Percentiles rank a stretch among this genome's conserved stretches.
Evolutionary conservation across 1,140 invertebrate genomes (phyloP).

Genomic region (Venustaconcha ellipsiformis): DNA sequence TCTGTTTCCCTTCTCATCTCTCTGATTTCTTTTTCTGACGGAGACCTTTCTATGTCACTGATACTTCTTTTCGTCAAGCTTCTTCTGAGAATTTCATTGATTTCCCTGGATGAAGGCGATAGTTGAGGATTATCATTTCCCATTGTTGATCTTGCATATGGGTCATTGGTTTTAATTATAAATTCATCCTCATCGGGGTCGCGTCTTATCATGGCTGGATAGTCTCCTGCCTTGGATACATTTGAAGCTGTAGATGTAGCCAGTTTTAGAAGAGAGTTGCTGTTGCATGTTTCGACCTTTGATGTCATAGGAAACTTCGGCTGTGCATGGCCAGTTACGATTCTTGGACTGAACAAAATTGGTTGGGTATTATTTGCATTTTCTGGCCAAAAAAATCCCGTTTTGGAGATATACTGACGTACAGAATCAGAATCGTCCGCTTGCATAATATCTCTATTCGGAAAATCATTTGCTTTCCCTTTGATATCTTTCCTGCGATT

Average conservation of each 20-base stretch:
- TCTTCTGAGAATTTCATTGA: neutral
- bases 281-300: no score
- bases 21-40: constrained; percentile 22
- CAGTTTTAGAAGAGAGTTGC: no score
- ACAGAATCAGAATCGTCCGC: neutral
- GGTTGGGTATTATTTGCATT: constrained; percentile 9
- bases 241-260: neutral
- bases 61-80: constrained; percentile 2
- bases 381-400: constrained; percentile 24
- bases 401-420: constrained; percentile 3
- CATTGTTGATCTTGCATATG: neutral
- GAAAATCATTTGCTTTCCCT: no score
- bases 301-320: neutral
- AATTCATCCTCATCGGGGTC: neutral
- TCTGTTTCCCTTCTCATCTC: constrained; percentile 13
- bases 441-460: neutral
- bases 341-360: constrained; percentile 16
- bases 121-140: neutral
- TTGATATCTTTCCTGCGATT: no score
- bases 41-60: constrained; percentile 16
- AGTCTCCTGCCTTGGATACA: neutral
- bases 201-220: neutral
- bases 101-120: constrained; percentile 7
- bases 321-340: neutral
- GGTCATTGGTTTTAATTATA: constrained; percentile 7